Evolutionary conservation across 2,888 invertebrate genomes (phyloP), one percentile per base, ranked within the genome.

Genomic region (Oxytorus armatus): DNA sequence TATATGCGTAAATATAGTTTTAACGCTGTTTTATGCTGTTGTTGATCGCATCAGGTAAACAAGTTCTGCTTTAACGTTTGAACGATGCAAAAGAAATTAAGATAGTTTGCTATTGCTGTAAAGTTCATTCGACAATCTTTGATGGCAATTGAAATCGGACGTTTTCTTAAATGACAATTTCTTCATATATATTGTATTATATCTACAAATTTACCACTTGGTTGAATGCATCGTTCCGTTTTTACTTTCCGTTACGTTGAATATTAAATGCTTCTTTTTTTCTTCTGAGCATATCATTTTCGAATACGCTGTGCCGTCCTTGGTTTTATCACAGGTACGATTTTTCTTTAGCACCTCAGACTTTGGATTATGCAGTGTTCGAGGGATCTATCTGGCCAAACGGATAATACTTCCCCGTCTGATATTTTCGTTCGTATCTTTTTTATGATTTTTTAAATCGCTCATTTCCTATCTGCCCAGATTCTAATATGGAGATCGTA

Each of bases 271-370:
- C 57, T 69, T 74, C 53, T 18, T 65, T 23, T 68, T 14, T 1
- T 42, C 18, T 57, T 16, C 29, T 3, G 42, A 51, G 36, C 53
- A 51, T 36, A 61, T 61, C 10, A 59, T 49, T 3, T 33, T 55
- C 21, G 16, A 39, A 55, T 21, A 57, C 39, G 49, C 47, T 23
- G 44, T 14, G n/a, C 25, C 3, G 47, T 75, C 61, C 49, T 80
- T 36, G 72, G 5, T 53, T 55, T 66, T 76, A 80, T 76, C 76
- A 80, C 79, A 80, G 79, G 68, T 63, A 72, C 44, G 70, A 63
- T 72, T 55, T 61, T 73, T 29, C 47, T 57, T 47, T 29, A 70
- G 72, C 66, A 61, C 73, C 61, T 29, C 44, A 68, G 66, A 72
- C 53, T 69, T 66, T 51, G 63, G 57, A 69, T 73, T 39, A 49